Conservation (phyloP, 2,113 vertebrate species). For the Anolis sagrei region DNA sequence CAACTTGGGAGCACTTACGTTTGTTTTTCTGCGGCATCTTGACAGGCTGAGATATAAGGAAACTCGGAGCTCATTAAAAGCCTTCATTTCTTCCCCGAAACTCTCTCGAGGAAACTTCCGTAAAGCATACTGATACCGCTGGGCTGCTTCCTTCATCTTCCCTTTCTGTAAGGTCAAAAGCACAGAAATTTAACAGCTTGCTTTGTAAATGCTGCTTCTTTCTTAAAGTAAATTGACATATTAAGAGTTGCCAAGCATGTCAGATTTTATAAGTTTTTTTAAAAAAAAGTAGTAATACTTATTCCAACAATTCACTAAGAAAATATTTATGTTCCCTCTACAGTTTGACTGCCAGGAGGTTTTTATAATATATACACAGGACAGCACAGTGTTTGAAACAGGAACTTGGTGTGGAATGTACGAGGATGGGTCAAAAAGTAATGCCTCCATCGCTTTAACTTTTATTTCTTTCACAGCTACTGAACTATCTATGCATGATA, state of each 20-base stretch:
- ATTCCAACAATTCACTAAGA: neutral
- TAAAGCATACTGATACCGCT: slow-evolving; percentile 96
- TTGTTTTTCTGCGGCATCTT: slow-evolving; percentile 97
- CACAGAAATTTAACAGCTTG: slow-evolving; percentile 28
- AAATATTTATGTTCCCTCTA: neutral
- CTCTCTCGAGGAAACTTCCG: slow-evolving; percentile 97
- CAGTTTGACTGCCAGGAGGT: neutral
- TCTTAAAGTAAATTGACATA: slow-evolving; percentile 1
- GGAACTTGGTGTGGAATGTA: neutral
- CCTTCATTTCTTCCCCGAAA: slow-evolving; percentile 93
- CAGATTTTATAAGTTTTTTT: neutral
- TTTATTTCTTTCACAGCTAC: no score
- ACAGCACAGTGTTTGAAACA: neutral
- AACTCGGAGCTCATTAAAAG: slow-evolving; percentile 93
- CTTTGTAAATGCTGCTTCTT: neutral
- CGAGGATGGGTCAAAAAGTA: no score
- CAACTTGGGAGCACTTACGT: slow-evolving; percentile 79
- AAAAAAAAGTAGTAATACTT: neutral
- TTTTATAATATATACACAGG: neutral
- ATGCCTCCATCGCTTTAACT: no score
- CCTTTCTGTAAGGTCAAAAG: slow-evolving; percentile 85
- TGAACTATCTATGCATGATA: no score
- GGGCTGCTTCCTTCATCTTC: slow-evolving; percentile 98
- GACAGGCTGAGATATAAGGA: slow-evolving; percentile 95
- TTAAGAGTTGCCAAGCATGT: neutral